Conservation (phyloP, 2,888 invertebrate genomes). For the Oxyteleia sp. region DNA sequence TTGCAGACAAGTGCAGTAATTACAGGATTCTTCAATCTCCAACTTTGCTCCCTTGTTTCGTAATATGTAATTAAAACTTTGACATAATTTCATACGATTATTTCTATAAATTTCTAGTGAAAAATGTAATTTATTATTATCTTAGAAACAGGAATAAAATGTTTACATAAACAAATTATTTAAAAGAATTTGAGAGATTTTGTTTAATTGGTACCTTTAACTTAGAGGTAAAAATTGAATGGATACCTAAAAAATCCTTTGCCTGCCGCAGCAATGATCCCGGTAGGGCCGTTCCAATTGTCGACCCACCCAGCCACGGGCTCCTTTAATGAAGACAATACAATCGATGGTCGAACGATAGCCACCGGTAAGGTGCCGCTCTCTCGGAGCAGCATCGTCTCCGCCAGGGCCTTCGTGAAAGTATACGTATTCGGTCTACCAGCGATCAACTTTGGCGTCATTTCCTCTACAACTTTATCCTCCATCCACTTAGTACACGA, state of each 20-base stretch:
- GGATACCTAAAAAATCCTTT: conserved; percentile 89
- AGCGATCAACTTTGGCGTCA: conserved; percentile 87
- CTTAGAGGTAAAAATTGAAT: too few relatives aligned
- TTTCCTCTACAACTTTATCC: conserved; percentile 87
- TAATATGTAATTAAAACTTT: too few relatives aligned
- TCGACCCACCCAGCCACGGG: conserved; percentile 88
- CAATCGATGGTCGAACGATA: conserved; percentile 91
- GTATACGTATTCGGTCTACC: conserved; percentile 92
- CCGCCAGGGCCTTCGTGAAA: conserved; percentile 92
- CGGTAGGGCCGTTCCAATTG: conserved; percentile 87
- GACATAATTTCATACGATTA: too few relatives aligned
- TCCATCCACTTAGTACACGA: conserved; percentile 88
- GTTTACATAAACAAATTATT: too few relatives aligned
- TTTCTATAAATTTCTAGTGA: too few relatives aligned
- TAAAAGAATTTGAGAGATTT: too few relatives aligned
- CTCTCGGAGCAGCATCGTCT: conserved; percentile 90
- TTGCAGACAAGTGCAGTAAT: too few relatives aligned
- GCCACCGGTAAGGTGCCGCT: conserved; percentile 90
- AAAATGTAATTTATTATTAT: too few relatives aligned
- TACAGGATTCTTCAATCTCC: too few relatives aligned
- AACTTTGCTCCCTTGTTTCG: too few relatives aligned
- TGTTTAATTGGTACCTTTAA: conserved; percentile 89
- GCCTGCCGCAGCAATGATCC: conserved; percentile 89
- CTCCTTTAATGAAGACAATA: conserved; percentile 85
- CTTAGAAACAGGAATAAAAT: too few relatives aligned